Evolutionary conservation across 2,113 vertebrate species (phyloP).

Genomic region (Melospiza georgiana): DNA sequence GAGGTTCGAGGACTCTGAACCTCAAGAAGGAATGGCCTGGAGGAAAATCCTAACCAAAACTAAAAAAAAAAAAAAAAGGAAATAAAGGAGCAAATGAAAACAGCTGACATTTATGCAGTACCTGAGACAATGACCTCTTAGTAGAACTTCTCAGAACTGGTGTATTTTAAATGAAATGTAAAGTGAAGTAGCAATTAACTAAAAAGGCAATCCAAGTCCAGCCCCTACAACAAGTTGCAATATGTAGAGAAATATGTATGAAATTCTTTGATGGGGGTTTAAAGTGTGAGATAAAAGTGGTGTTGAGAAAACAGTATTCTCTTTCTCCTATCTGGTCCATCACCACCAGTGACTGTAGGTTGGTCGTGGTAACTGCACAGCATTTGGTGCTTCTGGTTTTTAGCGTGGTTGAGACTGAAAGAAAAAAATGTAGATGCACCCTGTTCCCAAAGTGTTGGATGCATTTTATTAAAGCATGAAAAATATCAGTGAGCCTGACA

Average conservation of each 20-base stretch:
- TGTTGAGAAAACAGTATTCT: slow-evolving; percentile 29
- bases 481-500: neutral
- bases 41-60: neutral
- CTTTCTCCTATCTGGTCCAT: neutral
- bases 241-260: slow-evolving; percentile 50
- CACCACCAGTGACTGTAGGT: neutral
- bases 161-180: slow-evolving; percentile 19
- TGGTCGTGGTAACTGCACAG: fast-evolving
- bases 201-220: slow-evolving; percentile 26
- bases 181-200: slow-evolving; percentile 29
- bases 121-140: neutral
- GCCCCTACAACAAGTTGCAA: slow-evolving; percentile 41
- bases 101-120: neutral
- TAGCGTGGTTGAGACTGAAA: neutral
- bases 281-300: slow-evolving; percentile 40
- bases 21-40: neutral
- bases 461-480: neutral
- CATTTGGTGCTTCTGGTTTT: neutral
- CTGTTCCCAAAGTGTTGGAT: neutral
- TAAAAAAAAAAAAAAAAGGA: neutral
- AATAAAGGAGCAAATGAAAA: slow-evolving; percentile 29
- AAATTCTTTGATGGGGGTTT: slow-evolving; percentile 54
- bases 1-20: neutral
- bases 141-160: neutral
- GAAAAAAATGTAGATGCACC: neutral